Base-by-base conservation (phyloP, 2,888 invertebrate genomes). In the Pharmacophagus antenor region DNA sequence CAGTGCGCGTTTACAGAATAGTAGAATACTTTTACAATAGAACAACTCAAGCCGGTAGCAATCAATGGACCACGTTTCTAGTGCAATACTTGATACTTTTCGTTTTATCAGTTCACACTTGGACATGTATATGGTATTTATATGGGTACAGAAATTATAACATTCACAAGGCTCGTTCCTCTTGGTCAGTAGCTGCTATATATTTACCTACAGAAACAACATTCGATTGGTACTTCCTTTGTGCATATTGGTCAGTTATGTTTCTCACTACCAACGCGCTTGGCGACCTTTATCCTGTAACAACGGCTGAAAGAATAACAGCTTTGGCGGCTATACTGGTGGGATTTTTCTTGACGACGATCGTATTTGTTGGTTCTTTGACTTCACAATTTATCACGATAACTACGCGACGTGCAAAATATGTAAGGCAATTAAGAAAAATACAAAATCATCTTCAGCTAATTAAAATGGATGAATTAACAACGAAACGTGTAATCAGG, bases 311-410 rank as follows among this genome's bases (percentile, higher is more conserved):
- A 71, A 82, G 90, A 70, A 69, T 86, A 15, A 73, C 77, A 65
- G 84, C 82, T 57, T 85, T 82, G 41, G 53, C 84, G 17, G 85
- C 84, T 4, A 84, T 85, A 64, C 68, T 86, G 61, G 65, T 89
- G 21, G 92, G 92, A 0, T 91, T 91, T 68, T 69, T 85, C 22
- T 67, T 91, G 22, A 90, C 89, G 37, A 91, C 90, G 4, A 78
- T 91, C 27, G 85, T 91, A 15, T 91, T 91, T 69, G 91, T 91
- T 63, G 92, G 91, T 57, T 90, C 90, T 23, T 70, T 92, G 61
- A 89, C 91, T 50, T 90, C 90, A 1, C 86, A 88, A 64, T 88
- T 91, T 68, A 90, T 91, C 65, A 91, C 90, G 44, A 85, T 86
- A 65, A 84, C 88, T 25, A 85, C 86, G 47, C 81, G 91, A 66